Evolutionary conservation across 2,113 vertebrate genomes (phyloP).

Genomic region (Charina bottae): DNA sequence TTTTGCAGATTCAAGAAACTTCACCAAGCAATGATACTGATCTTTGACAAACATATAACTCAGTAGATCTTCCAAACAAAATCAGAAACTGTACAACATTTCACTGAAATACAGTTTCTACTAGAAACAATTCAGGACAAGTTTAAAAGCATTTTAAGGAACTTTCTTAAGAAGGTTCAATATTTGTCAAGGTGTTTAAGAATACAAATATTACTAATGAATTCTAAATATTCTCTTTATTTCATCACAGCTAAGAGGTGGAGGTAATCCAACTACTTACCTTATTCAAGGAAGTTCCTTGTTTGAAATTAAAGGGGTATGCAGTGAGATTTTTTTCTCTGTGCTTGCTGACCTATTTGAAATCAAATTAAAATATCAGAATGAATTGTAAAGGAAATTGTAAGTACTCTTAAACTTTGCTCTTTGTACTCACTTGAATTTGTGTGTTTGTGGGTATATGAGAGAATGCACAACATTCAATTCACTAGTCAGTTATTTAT

Average conservation of each 20-base stretch:
- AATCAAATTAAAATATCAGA: background rate
- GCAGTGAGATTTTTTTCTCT: background rate
- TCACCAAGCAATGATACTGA: background rate
- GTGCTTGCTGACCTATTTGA: background rate
- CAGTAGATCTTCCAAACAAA: background rate
- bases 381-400: background rate
- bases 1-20: background rate
- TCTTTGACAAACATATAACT: background rate
- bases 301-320: background rate
- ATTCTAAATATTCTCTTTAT: background rate
- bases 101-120: background rate
- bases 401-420: background rate
- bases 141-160: background rate
- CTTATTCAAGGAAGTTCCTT: background rate
- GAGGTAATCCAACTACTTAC: background rate
- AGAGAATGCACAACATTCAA: background rate
- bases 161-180: background rate
- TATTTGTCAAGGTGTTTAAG: background rate
- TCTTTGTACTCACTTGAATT: background rate
- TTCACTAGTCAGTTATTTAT: background rate
- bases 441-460: background rate
- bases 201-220: background rate
- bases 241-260: background rate
- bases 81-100: background rate
- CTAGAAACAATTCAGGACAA: background rate